Evolutionary conservation across 2,888 invertebrate genomes (phyloP), one percentile per base, ranked within the genome.

Genomic region (Caenorhabditis sinica): DNA sequence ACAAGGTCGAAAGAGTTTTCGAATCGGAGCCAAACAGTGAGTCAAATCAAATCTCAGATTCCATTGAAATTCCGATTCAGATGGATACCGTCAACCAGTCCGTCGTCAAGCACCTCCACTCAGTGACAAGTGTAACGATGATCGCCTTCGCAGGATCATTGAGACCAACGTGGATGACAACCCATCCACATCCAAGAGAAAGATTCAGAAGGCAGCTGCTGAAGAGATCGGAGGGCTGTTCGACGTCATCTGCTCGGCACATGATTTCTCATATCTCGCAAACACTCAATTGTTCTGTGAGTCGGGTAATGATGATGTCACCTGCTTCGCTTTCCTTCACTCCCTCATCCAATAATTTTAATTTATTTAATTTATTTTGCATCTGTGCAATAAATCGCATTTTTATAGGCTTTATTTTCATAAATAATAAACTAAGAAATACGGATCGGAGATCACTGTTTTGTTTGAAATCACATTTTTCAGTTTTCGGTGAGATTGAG

Each of bases 261-360:
- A 89, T 65, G 90, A 90, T 51, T 90, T 90, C 85, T 89, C 89
- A 9, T 90, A 90, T 53, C 77, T 90, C 36, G 90, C 90, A 5
- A 90, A 90, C 63, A 90, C 90, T 11, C 89, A 89, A 73, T 75
- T 89, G 25, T 89, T 88, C 86, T 89, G 89, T 66, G 89, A 89
- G 76, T 86, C 88, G 45, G 89, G 89, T 45, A 89, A 89, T 68
- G 89, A 89, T 40, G 89, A 90, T 53, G 88, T 89, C 60, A 89
- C 89, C 1, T 90, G 90, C 72, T 90, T 90, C 74, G 90, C 90
- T 20, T 90, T 90, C 86, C 88, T 90, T 23, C 90, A 90, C 71
- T 88, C 89, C 23, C 79, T 89, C 30, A 86, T 88, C 33, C 88
- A 87, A 63, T 89, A 84, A 81, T 63, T 25, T 51, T 60, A n/a